A percentile compares a stretch with the other conserved stretches of the same genome.
phyloP scores from a whole-genome alignment of 2,113 vertebrate genomes.

The Chloebia gouldiae region DNA sequence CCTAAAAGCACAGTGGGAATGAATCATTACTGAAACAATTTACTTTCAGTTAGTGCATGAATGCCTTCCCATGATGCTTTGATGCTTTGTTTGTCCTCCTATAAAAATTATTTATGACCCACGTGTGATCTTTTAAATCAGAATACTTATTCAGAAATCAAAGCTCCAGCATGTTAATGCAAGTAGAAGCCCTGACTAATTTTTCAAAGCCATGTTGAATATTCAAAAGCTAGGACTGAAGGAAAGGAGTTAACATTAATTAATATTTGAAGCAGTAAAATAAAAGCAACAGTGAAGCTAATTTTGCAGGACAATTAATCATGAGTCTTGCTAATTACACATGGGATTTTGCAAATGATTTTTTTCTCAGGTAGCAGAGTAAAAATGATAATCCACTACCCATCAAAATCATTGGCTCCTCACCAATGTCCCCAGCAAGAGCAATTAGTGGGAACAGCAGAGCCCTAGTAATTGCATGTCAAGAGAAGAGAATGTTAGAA shows the following conservation, averaged over 20 bases:
- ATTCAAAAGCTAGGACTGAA: constrained; percentile 92
- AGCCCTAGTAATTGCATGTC: constrained; percentile 92
- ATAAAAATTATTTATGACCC: constrained; percentile 96
- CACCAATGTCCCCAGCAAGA: constrained; percentile 95
- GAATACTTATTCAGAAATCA: constrained; percentile 88
- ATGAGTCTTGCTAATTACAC: constrained; percentile 99
- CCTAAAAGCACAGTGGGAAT: constrained; percentile 77
- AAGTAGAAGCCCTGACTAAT: constrained; percentile 82
- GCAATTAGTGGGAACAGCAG: constrained; percentile 95
- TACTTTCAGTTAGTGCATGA: constrained; percentile 84
- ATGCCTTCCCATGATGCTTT: constrained; percentile 85
- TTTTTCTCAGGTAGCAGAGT: constrained; percentile 91
- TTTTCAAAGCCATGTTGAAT: constrained; percentile 94
- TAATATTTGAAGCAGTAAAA: constrained; percentile 99
- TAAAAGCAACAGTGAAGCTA: constrained; percentile 98
- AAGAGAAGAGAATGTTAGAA: constrained; percentile 89
- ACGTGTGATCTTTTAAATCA: constrained; percentile 85
- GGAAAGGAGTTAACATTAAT: constrained; percentile 98
- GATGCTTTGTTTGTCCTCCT: constrained; percentile 87
- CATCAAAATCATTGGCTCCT: constrained; percentile 95
- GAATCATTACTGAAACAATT: constrained; percentile 93
- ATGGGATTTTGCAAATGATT: constrained; percentile 99
- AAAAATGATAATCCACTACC: constrained; percentile 93
- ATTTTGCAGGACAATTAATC: constrained; percentile 99
- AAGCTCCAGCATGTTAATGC: constrained; percentile 82